phyloP scores from a whole-genome alignment of 2,797 vertebrate genomes.

The Vespertilio murinus region DNA sequence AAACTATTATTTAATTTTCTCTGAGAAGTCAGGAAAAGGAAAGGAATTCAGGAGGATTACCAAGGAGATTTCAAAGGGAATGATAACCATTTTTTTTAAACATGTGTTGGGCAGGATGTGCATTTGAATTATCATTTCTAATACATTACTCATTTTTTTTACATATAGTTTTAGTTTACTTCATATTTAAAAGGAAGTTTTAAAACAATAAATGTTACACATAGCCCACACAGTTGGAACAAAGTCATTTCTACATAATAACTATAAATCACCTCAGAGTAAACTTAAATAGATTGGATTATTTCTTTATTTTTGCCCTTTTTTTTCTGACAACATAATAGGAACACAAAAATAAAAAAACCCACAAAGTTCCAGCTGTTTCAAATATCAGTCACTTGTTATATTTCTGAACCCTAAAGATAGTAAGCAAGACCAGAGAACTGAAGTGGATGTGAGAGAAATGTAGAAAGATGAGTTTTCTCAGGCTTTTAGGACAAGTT shows the following conservation, averaged over 20 bases:
- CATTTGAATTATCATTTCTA: background rate
- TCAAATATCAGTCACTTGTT: background rate
- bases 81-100: background rate
- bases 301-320: background rate
- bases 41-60: background rate
- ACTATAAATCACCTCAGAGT: background rate
- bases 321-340: background rate
- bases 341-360: background rate
- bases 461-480: background rate
- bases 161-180: background rate
- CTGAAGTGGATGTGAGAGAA: background rate
- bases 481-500: background rate
- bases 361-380: background rate
- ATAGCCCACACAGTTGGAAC: background rate
- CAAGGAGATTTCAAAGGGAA: background rate
- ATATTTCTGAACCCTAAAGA: background rate
- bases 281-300: background rate
- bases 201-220: background rate
- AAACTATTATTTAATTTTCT: slow-evolving; percentile 25
- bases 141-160: background rate
- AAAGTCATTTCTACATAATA: background rate
- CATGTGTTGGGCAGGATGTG: background rate
- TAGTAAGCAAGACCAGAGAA: background rate
- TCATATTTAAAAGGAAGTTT: background rate
- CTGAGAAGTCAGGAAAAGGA: background rate